Evolutionary conservation across 2,888 invertebrate genomes (phyloP), one percentile per base, ranked within the genome.

Genomic region (Kuschelorhynchus macadamiae): DNA sequence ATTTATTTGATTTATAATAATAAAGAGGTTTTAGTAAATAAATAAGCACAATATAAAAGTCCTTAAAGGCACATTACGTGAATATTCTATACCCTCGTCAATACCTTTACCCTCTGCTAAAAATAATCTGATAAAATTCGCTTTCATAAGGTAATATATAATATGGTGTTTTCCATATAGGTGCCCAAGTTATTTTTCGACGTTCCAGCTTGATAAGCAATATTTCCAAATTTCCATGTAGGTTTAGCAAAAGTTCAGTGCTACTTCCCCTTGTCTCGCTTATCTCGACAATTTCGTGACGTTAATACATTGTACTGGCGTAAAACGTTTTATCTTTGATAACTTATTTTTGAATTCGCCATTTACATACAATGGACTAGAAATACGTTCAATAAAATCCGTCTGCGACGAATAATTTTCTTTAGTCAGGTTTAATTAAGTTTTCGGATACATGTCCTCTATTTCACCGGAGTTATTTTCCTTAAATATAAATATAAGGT

Each of bases 101-200:
- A n/a, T n/a, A n/a, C n/a, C n/a, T 36, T 3, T 36, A 52, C 32
- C 18, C 36, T n/a, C 18, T 53, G 14, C 53, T 41, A 39, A 53
- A 53, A 53, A 39, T 39, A 55, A 0, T 17, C 12, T 14, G 12
- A 39, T 36, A 41, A 53, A 53, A 16, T 16, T 14, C 36, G 30
- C 16, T 42, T 55, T 55, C 21, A 55, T 55, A 42, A 42, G n/a
- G 25, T 25, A 41, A 42, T 55, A 3, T 12, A 42, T 47, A 25
- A 52, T 30, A 30, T 30, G 12, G 14, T 12, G 25, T 55, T 41
- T 55, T 55, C 42, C 55, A 41, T 30, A 12, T 21, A 9, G 55
- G 8, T 55, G 11, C 41, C 41, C 55, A 55, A 41, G 30, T 55
- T 55, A 30, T 42, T 52, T 61, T 52, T 61, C 14, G 32, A 11